A percentile compares a stretch with the other conserved stretches of the same genome.
Evolutionary conservation across 2,113 vertebrate species (phyloP).

Genomic region (Ammodytes dubius): DNA sequence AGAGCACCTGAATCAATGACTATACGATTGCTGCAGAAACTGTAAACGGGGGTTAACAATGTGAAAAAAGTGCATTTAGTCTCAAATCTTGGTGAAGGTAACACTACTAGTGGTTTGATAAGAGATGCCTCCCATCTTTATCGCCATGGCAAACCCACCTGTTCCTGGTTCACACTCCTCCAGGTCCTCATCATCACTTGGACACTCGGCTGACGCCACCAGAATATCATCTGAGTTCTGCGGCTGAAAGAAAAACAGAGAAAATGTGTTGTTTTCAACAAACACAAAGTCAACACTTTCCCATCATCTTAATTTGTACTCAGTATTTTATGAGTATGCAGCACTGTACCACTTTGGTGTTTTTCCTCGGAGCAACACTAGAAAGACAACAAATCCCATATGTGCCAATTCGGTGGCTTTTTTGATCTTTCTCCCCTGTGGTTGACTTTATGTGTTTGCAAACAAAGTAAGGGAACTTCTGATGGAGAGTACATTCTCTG

Average conservation of each 20-base stretch:
- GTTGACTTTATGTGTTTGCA: slow-evolving; percentile 45
- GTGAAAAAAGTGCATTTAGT: slow-evolving; percentile 9
- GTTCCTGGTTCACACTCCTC: slow-evolving; percentile 96
- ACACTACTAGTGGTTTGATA: neutral
- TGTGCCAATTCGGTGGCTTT: slow-evolving; percentile 46
- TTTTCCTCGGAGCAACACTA: slow-evolving; percentile 51
- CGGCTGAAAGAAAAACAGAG: slow-evolving; percentile 52
- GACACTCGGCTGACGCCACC: slow-evolving; percentile 95
- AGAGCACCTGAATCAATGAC: slow-evolving; percentile 20
- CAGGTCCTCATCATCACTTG: slow-evolving; percentile 96
- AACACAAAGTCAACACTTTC: slow-evolving; percentile 23
- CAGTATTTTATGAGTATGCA: slow-evolving; percentile 16
- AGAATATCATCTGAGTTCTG: slow-evolving; percentile 96
- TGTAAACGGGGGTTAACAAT: neutral
- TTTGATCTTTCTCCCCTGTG: slow-evolving; percentile 49
- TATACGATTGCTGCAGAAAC: slow-evolving; percentile 1
- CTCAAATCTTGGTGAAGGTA: slow-evolving; percentile 15
- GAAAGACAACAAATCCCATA: slow-evolving; percentile 43
- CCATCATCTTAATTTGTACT: slow-evolving; percentile 8
- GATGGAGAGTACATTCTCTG: slow-evolving; percentile 18
- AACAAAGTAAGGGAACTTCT: slow-evolving; percentile 32
- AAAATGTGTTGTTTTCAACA: slow-evolving; percentile 24
- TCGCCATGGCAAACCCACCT: slow-evolving; percentile 86
- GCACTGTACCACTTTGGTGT: slow-evolving; percentile 38
- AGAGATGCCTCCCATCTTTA: neutral